Percentiles rank a stretch among this genome's conserved stretches.
phyloP scores from a whole-genome alignment of 2,113 vertebrate genomes.

The Zosterops lateralis region DNA sequence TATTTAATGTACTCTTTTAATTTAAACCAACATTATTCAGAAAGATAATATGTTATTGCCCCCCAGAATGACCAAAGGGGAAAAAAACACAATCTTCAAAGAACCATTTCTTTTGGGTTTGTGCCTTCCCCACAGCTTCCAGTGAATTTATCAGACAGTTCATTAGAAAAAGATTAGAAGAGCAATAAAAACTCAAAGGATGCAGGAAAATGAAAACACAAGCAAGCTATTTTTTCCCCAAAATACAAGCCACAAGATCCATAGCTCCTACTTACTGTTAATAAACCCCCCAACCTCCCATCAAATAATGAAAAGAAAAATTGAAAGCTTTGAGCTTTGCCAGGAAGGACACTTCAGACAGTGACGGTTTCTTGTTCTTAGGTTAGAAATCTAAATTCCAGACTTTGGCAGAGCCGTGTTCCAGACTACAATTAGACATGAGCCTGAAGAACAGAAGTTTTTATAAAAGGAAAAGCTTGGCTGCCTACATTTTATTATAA shows the following conservation, averaged over 20 bases:
- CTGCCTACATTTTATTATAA: not conserved
- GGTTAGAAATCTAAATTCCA: not conserved
- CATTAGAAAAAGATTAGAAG: not conserved
- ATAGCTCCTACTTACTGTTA: not conserved
- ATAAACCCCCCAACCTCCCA: rapidly evolving
- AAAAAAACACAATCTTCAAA: not conserved
- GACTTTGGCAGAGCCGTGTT: not conserved
- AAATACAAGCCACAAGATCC: not conserved
- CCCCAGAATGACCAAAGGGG: not conserved
- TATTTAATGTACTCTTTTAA: not conserved
- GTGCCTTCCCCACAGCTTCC: not conserved
- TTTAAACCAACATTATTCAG: not conserved
- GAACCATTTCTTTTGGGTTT: not conserved
- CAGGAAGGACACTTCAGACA: not conserved
- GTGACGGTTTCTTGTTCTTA: not conserved
- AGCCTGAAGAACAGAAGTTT: not conserved
- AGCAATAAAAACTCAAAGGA: not conserved
- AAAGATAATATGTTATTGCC: not conserved
- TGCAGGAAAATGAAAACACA: not conserved
- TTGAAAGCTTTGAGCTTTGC: not conserved
- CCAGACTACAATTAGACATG: not conserved
- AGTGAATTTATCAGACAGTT: not conserved
- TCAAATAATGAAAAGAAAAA: not conserved
- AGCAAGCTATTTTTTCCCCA: not conserved
- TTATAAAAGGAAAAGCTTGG: not conserved